Base-by-base conservation (phyloP, 2,113 vertebrate genomes). In the Strigops habroptila region DNA sequence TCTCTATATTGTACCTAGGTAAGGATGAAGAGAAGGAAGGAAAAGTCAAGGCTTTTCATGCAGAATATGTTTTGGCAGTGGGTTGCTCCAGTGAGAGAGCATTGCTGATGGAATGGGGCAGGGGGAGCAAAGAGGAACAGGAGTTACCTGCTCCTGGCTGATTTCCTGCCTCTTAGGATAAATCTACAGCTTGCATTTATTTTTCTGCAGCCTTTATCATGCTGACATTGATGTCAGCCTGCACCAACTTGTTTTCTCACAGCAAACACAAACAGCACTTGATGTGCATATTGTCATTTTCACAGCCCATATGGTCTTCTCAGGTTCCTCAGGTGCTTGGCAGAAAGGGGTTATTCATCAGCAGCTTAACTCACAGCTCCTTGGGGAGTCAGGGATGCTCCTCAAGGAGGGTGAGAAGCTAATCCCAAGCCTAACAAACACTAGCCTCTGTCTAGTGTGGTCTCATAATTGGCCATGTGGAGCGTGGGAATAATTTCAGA, bases 281-380 rank as follows among this genome's bases (percentile, higher is more conserved):
- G 90, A 91, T 84, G 44, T 88, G 48, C 93, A 84, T 93, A 91
- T 86, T 95, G 86, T 76, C 35, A 63, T 91, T 96, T 96, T 94
- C 83, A 76, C 88, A 96, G 88, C 33, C 88, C 83, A 84, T 92
- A 85, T 91, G 73, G 86, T 82, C 77, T 84, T 71, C 75, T 79
- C 79, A 53, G 93, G 86, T 93, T 96, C 77, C 86, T 92, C 91
- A 94, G 80, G 92, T 95, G 65, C 74, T 82, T 95, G 86, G 77
- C 83, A 89, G 49, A 92, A 93, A 65, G 65, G 41, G 18, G 14
- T 52, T 94, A 62, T 78, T 79, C 83, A 71, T 22, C 86, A 88
- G 73, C 77, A 88, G 48, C 76, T 71, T 75, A 75, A 79, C 88
- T 92, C 43, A 28, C 8, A 2, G 73, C 65, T 84, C 48, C 37